Evolutionary conservation across 2,888 invertebrate genomes (phyloP).

Genomic region (Augiades crinisus): DNA sequence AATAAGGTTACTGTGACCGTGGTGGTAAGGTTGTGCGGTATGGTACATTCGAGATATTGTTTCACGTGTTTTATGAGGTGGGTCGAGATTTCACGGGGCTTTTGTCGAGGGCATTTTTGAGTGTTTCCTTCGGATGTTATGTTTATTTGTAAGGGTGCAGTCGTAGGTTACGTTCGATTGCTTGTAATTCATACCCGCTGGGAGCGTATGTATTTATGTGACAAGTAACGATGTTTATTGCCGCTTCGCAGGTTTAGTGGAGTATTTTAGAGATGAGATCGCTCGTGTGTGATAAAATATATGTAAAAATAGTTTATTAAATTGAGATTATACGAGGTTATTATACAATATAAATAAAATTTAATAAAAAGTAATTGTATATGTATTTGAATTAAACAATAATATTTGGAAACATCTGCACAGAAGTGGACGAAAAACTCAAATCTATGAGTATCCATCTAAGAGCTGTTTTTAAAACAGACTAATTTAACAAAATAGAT

Average conservation of each 20-base stretch:
- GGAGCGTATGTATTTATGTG: constrained; percentile 48
- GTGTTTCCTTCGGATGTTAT: constrained; percentile 54
- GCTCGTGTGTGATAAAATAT: background rate
- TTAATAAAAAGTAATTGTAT: too few species aligned
- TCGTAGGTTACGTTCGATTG: constrained; percentile 52
- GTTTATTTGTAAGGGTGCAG: constrained; percentile 51
- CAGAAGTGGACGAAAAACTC: too few species aligned
- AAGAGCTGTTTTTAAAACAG: too few species aligned
- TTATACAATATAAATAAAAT: too few species aligned
- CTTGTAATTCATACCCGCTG: constrained; percentile 50
- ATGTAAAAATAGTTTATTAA: background rate
- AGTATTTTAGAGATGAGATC: background rate
- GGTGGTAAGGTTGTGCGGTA: constrained; percentile 26
- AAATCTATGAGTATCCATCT: too few species aligned
- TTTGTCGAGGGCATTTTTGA: constrained; percentile 62
- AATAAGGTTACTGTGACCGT: constrained; percentile 27
- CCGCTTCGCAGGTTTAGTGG: constrained; percentile 22
- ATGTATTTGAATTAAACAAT: background rate
- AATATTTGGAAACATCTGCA: too few species aligned
- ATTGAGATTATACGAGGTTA: too few species aligned
- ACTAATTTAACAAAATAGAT: too few species aligned
- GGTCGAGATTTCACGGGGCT: constrained; percentile 70
- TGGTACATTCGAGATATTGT: constrained; percentile 65
- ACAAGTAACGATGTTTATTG: constrained; percentile 44
- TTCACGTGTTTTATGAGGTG: constrained; percentile 80